Conservation (phyloP, 2,888 invertebrate genomes). For the Oligia fasciuncula region DNA sequence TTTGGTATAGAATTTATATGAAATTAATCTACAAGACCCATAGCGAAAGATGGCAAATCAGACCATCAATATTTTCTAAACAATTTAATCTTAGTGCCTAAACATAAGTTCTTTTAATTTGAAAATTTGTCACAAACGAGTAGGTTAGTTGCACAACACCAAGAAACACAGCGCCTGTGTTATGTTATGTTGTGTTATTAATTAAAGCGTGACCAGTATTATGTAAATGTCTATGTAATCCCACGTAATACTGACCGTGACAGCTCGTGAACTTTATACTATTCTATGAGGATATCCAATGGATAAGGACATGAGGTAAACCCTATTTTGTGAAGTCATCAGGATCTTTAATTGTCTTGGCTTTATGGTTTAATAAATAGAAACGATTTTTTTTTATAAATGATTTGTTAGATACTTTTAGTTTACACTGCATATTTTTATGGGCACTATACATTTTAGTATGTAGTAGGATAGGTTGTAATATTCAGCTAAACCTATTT, state of each 20-base stretch:
- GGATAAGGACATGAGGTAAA: constrained; percentile 37
- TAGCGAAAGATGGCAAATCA: no score
- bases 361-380: background rate
- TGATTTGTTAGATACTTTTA: background rate
- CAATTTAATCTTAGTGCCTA: background rate
- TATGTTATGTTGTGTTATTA: background rate
- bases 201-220: constrained; percentile 31
- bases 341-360: background rate
- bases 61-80: background rate
- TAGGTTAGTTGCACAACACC: background rate
- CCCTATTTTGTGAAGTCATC: constrained; percentile 26
- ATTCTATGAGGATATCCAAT: constrained; percentile 17
- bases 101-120: no score
- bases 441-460: background rate
- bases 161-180: background rate
- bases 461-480: background rate
- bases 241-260: constrained; percentile 52
- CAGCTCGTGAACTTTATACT: constrained; percentile 45
- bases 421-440: background rate
- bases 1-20: background rate
- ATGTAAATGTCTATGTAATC: constrained; percentile 44
- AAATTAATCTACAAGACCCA: no score
- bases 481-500: background rate
- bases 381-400: background rate
- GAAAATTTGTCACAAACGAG: background rate